These are phyloP conservation scores for Plebejus argus DNA, from an alignment of 2,888 invertebrate species.

Conservation along the genomic window DNA sequence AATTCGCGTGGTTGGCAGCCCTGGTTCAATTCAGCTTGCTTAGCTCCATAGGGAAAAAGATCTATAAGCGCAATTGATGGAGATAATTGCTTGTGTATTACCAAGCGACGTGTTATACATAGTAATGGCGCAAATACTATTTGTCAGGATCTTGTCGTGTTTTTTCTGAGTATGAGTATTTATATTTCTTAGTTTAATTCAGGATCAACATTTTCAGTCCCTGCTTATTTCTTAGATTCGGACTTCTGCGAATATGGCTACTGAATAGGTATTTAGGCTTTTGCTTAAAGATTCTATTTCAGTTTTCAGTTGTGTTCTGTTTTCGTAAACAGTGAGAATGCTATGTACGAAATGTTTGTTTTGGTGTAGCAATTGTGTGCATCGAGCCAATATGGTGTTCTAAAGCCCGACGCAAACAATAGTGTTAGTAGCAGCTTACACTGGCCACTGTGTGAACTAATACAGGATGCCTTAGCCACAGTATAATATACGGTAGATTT, in stretches of 20 bases:
- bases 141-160: too few species aligned
- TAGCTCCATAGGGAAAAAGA: slow-evolving; percentile 12
- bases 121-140: not conserved
- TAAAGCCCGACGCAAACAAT: not conserved
- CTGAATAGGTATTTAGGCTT: too few species aligned
- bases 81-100: slow-evolving; percentile 16
- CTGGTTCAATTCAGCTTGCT: slow-evolving; percentile 25
- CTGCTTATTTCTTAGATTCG: too few species aligned
- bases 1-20: not conserved
- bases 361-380: not conserved
- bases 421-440: not conserved
- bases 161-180: too few species aligned
- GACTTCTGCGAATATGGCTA: too few species aligned
- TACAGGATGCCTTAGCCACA: not conserved
- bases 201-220: too few species aligned
- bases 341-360: not conserved
- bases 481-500: not conserved
- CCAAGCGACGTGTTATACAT: not conserved
- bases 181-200: too few species aligned
- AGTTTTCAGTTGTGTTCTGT: not conserved
- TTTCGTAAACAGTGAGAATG: not conserved
- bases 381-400: not conserved
- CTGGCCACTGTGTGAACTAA: not conserved
- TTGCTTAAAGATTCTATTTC: not conserved
- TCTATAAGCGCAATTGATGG: slow-evolving; percentile 23